Conservation (phyloP, 2,797 vertebrate species). For the Vultur gryphus region DNA sequence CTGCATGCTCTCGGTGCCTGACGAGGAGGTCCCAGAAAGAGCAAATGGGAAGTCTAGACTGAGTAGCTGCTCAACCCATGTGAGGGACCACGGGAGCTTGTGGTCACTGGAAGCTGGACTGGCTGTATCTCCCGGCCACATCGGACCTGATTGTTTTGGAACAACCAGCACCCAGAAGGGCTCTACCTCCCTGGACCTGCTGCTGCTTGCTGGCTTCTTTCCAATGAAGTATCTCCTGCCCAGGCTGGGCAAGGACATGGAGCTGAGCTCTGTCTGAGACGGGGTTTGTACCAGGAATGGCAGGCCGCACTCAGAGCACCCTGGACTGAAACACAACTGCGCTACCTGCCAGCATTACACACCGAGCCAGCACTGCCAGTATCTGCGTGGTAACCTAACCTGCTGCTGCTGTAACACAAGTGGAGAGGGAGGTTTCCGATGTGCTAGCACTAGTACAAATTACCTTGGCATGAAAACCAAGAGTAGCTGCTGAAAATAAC, state of each 20-base stretch:
- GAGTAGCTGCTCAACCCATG: neutral
- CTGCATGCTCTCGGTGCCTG: fast-evolving
- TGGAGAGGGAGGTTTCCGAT: neutral
- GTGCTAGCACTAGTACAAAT: conserved; percentile 2
- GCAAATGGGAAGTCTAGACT: neutral
- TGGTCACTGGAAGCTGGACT: neutral
- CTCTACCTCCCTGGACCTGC: neutral
- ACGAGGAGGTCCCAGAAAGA: neutral
- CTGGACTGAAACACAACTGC: neutral
- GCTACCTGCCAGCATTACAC: neutral
- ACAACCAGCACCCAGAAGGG: neutral
- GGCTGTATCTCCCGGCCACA: neutral
- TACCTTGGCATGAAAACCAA: conserved; percentile 21
- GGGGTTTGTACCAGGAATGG: neutral
- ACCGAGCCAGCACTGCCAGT: neutral
- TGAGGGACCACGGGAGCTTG: neutral
- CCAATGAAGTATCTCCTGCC: neutral
- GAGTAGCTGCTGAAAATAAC: conserved; percentile 39
- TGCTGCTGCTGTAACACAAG: conserved; percentile 12
- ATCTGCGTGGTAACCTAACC: neutral
- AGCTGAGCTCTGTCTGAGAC: neutral
- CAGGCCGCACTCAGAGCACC: neutral
- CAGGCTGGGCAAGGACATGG: neutral
- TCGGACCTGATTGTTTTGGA: neutral
- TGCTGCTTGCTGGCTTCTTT: neutral